These are phyloP conservation scores for Julus scanicus DNA, from an alignment of 2,888 invertebrate genomes.

Conservation along the genomic window DNA sequence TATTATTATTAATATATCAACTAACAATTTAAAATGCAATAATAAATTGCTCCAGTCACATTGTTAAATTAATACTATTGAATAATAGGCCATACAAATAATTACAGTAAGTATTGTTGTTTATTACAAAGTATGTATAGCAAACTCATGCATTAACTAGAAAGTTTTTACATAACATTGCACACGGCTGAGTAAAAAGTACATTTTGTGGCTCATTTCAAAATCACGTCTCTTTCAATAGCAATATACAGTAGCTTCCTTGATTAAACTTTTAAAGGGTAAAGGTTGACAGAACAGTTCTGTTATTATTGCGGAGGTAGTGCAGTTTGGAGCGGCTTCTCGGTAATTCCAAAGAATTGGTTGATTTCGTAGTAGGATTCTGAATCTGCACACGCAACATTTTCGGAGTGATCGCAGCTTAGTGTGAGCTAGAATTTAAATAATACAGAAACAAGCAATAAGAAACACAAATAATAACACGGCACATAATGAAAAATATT, in stretches of 20 bases:
- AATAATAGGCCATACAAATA: too few relatives aligned
- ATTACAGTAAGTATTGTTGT: not conserved
- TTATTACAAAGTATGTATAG: not conserved
- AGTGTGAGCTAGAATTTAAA: conserved; percentile 10
- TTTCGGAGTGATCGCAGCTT: conserved; percentile 38
- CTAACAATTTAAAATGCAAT: too few relatives aligned
- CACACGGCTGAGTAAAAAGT: not conserved
- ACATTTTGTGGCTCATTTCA: not conserved
- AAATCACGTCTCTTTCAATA: not conserved
- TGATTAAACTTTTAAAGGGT: not conserved
- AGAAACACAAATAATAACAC: not conserved
- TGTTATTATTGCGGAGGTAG: not conserved
- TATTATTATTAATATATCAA: too few relatives aligned
- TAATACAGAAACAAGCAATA: not conserved
- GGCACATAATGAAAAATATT: not conserved
- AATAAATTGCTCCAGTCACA: too few relatives aligned
- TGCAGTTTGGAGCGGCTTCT: not conserved
- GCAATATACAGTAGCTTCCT: not conserved
- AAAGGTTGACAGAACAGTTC: not conserved
- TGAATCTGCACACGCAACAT: not conserved
- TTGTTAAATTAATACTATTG: too few relatives aligned
- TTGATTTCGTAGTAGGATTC: not conserved
- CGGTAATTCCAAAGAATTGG: conserved; percentile 31
- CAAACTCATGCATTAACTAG: not conserved
- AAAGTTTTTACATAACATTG: not conserved